Conservation (phyloP, 1,140 invertebrate species). For the Drosophila novamexicana region DNA sequence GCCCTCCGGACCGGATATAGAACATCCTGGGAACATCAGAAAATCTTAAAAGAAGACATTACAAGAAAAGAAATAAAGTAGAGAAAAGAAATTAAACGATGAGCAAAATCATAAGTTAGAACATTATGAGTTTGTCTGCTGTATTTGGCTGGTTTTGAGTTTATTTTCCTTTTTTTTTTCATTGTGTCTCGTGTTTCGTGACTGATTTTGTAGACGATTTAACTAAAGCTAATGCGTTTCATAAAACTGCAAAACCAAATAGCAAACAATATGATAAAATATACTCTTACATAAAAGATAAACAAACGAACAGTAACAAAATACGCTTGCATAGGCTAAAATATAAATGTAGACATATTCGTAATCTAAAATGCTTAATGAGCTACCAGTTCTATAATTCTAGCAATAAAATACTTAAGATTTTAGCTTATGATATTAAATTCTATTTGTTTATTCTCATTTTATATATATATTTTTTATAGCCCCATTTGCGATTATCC, state of each 20-base stretch:
- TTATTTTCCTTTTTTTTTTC: constrained; percentile 20
- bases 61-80: constrained; percentile 80
- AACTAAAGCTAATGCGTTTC: constrained; percentile 64
- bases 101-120: constrained; percentile 75
- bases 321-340: constrained; percentile 39
- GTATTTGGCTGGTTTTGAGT: constrained; percentile 28
- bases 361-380: constrained; percentile 47
- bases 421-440: constrained; percentile 16
- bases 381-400: constrained; percentile 32
- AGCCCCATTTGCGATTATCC: constrained; percentile 13
- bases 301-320: constrained; percentile 37
- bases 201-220: constrained; percentile 59
- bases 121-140: constrained; percentile 62
- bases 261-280: constrained; percentile 20
- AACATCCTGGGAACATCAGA: constrained; percentile 93
- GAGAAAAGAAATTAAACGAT: constrained; percentile 80
- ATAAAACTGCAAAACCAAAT: constrained; percentile 50
- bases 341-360: constrained; percentile 34
- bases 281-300: constrained; percentile 25
- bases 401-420: constrained; percentile 37
- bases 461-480: background rate
- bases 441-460: background rate
- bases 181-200: constrained; percentile 54
- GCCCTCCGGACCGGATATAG: constrained; percentile 98
- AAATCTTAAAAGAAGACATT: constrained; percentile 85